Evolutionary conservation across 2,113 vertebrate species (phyloP), one percentile per base, ranked within the genome.

Genomic region (Bubo blakistoni): DNA sequence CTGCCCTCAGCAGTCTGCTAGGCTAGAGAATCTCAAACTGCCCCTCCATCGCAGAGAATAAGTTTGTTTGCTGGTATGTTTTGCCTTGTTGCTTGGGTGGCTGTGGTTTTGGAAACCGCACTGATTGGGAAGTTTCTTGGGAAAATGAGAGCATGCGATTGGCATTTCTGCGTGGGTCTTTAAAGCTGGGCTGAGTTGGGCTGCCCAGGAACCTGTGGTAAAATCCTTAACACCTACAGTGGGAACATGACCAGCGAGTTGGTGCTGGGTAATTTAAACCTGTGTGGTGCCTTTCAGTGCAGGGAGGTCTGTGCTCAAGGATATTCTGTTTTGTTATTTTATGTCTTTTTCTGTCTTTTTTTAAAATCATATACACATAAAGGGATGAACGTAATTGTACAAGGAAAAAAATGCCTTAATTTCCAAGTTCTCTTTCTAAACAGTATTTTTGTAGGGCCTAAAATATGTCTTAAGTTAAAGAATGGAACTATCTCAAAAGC

Each of bases 11-110:
- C 80, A 61, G 66, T 63, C 67, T 10, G 59, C 74, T 38, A 16
- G 80, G 77, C 80, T 70, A 65, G 81, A 70, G 18, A 24, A 76
- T 49, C 62, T 74, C 78, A 19, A n/a, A 32, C 65, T 77, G 91
- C 66, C 78, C 87, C 82, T 66, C 74, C 63, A 3, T 8, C 16
- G 70, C 73, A 77, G 49, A 34, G 40, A 9, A 36, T 58, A 82
- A 80, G 9, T 95, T 83, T 95, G 94, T 95, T 95, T 97, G 94
- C 87, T 87, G 89, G 78, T 51, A 14, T 97, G 91, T 95, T 97
- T 95, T 90, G 94, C 91, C 74, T 40, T 54, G 97, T 96, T 95
- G 95, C 94, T 96, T 79, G 86, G 92, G 57, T 88, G 92, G 95
- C 52, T 93, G 90, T 54, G 88, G 95, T 40, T 96, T 93, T 91